phyloP scores from a whole-genome alignment of 2,888 invertebrate species.

The Oxytorus armatus region DNA sequence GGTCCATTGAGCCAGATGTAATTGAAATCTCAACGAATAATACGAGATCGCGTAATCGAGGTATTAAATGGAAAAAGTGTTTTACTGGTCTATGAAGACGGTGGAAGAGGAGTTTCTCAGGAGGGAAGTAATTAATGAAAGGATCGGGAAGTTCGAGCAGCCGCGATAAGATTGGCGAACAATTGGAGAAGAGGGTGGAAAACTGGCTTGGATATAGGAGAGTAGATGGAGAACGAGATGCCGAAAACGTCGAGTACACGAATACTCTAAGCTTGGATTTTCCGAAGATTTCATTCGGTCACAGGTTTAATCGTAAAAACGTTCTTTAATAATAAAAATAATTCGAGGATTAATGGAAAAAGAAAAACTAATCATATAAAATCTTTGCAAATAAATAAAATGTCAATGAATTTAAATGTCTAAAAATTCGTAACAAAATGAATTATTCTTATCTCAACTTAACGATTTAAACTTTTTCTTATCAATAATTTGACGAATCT shows the following conservation, averaged over 20 bases:
- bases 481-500: too few species aligned
- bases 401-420: too few species aligned
- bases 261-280: not conserved
- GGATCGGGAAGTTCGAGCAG: constrained; percentile 35
- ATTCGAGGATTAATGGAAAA: too few species aligned
- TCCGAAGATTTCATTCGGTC: not conserved
- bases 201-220: constrained; percentile 7
- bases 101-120: constrained; percentile 29
- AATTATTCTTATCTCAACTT: too few species aligned
- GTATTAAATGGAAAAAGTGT: constrained; percentile 31
- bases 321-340: too few species aligned
- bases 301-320: too few species aligned
- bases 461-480: too few species aligned
- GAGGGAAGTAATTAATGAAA: constrained; percentile 63
- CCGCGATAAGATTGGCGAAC: constrained; percentile 45
- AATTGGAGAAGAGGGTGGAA: constrained; percentile 34
- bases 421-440: too few species aligned
- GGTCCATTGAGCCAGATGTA: constrained; percentile 20
- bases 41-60: constrained; percentile 24
- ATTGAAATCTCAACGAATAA: constrained; percentile 41
- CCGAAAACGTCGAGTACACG: constrained; percentile 3
- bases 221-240: not conserved
- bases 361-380: too few species aligned
- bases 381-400: too few species aligned
- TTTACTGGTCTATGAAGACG: constrained; percentile 2